These are phyloP conservation scores for Drosophila anceps DNA, from an alignment of 2,888 invertebrate genomes.

Conservation along the genomic window DNA sequence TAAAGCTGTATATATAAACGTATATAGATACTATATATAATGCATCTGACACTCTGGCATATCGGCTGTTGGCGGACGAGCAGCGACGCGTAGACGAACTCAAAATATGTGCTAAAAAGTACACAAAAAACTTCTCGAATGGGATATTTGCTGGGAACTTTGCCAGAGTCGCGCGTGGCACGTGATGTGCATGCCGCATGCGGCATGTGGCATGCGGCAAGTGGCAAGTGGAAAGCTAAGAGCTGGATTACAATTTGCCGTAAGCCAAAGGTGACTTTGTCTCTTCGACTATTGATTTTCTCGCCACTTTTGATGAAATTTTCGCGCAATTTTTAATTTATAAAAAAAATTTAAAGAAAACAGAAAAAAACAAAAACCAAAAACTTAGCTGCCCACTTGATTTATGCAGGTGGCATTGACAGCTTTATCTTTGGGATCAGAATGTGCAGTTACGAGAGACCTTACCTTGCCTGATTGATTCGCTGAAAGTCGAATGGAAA, in stretches of 20 bases:
- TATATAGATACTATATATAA: slow-evolving; percentile 21
- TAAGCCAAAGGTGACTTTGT: slow-evolving; percentile 12
- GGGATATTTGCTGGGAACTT: slow-evolving; percentile 68
- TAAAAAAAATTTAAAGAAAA: slow-evolving; percentile 48
- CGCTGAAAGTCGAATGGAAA: slow-evolving; percentile 72
- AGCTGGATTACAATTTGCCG: slow-evolving; percentile 63
- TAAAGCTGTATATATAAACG: too few species aligned
- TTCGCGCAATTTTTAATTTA: slow-evolving; percentile 52
- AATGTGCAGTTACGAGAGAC: slow-evolving; percentile 63
- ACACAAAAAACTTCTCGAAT: slow-evolving; percentile 63
- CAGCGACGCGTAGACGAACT: slow-evolving; percentile 39
- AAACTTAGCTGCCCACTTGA: slow-evolving; percentile 43
- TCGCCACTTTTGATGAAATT: slow-evolving; percentile 51
- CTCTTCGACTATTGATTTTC: slow-evolving; percentile 67
- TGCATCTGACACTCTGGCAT: slow-evolving; percentile 18
- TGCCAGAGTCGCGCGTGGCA: slow-evolving; percentile 65
- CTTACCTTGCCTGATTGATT: slow-evolving; percentile 65
- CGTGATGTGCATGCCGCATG: slow-evolving; percentile 69
- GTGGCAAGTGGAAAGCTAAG: slow-evolving; percentile 21
- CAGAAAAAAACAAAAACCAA: slow-evolving; percentile 29
- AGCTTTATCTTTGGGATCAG: slow-evolving; percentile 69
- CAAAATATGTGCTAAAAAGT: slow-evolving; percentile 72
- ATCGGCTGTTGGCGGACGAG: slow-evolving; percentile 30
- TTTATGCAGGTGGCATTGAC: slow-evolving; percentile 67
- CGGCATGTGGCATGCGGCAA: slow-evolving; percentile 18